Evolutionary conservation across 1,140 invertebrate species (phyloP), one percentile per base, ranked within the genome.

Genomic region (Planococcus citri): DNA sequence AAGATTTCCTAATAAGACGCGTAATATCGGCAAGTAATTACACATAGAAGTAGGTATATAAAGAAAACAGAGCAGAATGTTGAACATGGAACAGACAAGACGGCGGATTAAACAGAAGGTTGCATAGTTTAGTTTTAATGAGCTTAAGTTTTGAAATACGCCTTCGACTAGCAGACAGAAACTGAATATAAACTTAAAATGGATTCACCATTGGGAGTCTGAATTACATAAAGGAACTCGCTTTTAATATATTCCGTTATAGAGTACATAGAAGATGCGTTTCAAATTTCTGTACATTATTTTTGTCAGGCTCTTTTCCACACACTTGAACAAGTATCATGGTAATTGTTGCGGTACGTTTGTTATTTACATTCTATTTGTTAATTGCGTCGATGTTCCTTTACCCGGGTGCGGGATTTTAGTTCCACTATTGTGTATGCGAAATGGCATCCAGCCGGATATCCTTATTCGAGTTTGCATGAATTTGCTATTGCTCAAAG

Each of bases 351-450:
- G 41, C 41, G 41, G 41, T 20, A 51, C 41, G 6, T 51, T 51
- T 20, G 41, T 51, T 51, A 51, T 51, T 51, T 51, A 51, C 41
- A 51, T 51, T 51, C 41, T 51, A 51, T 51, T 51, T 51, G 41
- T 51, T 51, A 51, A 51, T 51, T 51, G 17, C 41, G 41, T n/a
- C 41, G 41, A 51, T 51, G 41, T 51, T 51, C 41, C 41, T 51
- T 51, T 51, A n/a, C 41, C 6, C 17, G 10, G 41, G 17, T 2
- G 41, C 17, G 10, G 41, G 17, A 3, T 6, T 20, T 51, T 51
- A 51, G 6, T 51, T 51, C 41, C n/a, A n/a, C n/a, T 20, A 17
- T 9, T 51, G 41, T 51, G 3, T 51, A 33, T 12, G 29, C 41
- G 12, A 20, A 51, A 51, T n/a, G 17, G 17, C 17, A 20, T 20